phyloP scores from a whole-genome alignment of 2,888 invertebrate species.

The Meteorus colon region DNA sequence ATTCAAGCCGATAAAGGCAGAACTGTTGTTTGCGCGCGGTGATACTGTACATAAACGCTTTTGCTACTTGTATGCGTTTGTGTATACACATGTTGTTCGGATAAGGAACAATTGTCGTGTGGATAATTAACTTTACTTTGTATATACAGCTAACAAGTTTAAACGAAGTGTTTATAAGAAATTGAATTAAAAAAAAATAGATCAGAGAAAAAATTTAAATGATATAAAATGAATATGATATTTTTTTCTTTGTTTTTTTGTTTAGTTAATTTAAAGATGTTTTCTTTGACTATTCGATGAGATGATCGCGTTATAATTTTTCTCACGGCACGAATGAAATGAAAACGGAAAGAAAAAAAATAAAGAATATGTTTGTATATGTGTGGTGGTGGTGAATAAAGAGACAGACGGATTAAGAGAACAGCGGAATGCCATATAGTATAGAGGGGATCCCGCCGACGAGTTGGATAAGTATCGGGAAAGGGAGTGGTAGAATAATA shows the following conservation, averaged over 20 bases:
- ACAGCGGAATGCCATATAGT: slow-evolving; percentile 23
- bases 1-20: slow-evolving; percentile 22
- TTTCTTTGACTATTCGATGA: background rate
- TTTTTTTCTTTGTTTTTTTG: background rate
- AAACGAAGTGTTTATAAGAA: background rate
- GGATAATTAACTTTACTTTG: slow-evolving; percentile 10
- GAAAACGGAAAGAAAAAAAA: slow-evolving; percentile 1
- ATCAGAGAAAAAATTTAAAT: background rate
- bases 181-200: background rate
- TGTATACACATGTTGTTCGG: slow-evolving; percentile 7
- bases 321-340: slow-evolving; percentile 7
- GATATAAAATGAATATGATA: background rate
- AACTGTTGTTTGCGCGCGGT: slow-evolving; percentile 11
- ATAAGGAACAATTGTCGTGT: slow-evolving; percentile 9
- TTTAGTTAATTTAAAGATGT: background rate
- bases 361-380: background rate
- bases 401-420: slow-evolving; percentile 26
- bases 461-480: slow-evolving; percentile 14
- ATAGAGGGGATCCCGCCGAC: slow-evolving; percentile 10
- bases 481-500: slow-evolving; percentile 39
- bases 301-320: slow-evolving; percentile 9
- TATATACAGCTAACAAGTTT: background rate
- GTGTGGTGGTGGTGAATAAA: slow-evolving; percentile 16
- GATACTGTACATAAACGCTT: slow-evolving; percentile 5
- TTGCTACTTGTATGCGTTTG: slow-evolving; percentile 17